Evolutionary conservation across 2,113 vertebrate species (phyloP).

Genomic region (Trematomus loennbergii): DNA sequence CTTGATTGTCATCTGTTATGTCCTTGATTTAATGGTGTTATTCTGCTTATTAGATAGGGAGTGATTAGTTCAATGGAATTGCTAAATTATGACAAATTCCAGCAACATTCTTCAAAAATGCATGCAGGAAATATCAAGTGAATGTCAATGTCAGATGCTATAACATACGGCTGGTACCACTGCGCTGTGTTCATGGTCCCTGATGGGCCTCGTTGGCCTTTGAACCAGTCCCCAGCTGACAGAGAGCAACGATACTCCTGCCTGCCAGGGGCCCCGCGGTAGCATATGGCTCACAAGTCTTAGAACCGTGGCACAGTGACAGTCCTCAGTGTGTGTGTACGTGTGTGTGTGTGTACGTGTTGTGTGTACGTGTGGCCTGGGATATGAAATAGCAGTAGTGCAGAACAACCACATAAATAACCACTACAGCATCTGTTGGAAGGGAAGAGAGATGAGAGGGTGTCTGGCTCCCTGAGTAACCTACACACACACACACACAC

Average conservation of each 20-base stretch:
- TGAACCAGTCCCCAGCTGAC: slow-evolving; percentile 64
- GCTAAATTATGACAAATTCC: not conserved
- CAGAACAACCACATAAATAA: slow-evolving; percentile 76
- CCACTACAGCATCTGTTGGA: slow-evolving; percentile 67
- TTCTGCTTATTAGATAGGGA: not conserved
- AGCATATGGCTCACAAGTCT: slow-evolving; percentile 70
- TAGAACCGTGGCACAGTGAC: slow-evolving; percentile 57
- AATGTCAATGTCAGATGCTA: slow-evolving; percentile 18
- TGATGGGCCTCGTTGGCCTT: slow-evolving; percentile 68
- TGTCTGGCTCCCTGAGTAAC: slow-evolving; percentile 24
- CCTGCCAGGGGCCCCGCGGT: slow-evolving; percentile 61
- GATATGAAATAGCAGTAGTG: slow-evolving; percentile 65
- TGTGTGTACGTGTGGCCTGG: slow-evolving; percentile 39
- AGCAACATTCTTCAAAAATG: not conserved
- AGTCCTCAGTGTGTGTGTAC: slow-evolving; percentile 32
- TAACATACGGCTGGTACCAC: not conserved
- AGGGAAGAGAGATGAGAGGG: slow-evolving; percentile 31
- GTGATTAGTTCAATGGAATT: not conserved
- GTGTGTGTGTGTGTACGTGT: slow-evolving; percentile 17
- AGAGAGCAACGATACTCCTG: slow-evolving; percentile 34
- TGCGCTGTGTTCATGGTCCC: slow-evolving; percentile 27
- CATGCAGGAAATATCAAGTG: not conserved
- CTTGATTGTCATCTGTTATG: no score
- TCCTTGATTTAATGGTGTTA: not conserved
- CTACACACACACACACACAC: slow-evolving; percentile 2